Percentiles rank a stretch among this genome's conserved stretches.
Conservation (phyloP, 1,140 invertebrate species). For the Archivesica marissinica region DNA sequence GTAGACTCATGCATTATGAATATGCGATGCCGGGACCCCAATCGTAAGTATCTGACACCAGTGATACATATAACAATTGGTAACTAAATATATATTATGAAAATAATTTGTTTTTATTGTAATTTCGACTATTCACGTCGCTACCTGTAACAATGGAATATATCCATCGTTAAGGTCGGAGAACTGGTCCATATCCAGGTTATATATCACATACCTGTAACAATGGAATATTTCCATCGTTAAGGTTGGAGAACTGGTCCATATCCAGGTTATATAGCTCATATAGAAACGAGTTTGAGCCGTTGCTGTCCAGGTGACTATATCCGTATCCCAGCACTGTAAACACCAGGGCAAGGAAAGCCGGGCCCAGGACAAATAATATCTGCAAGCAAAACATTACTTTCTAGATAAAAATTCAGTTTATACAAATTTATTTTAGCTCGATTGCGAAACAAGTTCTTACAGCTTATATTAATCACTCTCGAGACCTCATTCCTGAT, state of each 20-base stretch:
- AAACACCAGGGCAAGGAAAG: conserved; percentile 72
- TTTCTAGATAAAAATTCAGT: no score
- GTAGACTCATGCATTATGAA: no score
- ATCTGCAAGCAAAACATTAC: conserved; percentile 70
- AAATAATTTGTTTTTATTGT: no score
- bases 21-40: no score
- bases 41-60: no score
- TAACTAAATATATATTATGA: no score
- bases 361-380: conserved; percentile 75
- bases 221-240: conserved; percentile 38
- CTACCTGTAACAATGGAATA: conserved; percentile 34
- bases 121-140: not conserved
- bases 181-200: conserved; percentile 43
- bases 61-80: no score
- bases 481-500: no score
- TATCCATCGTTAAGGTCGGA: conserved; percentile 33
- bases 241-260: conserved; percentile 29
- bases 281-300: conserved; percentile 68
- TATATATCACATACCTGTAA: conserved; percentile 60
- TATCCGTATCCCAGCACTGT: conserved; percentile 78
- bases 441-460: no score
- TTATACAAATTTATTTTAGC: no score
- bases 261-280: conserved; percentile 60
- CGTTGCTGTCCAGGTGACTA: conserved; percentile 67
- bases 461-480: no score